phyloP scores from a whole-genome alignment of 2,113 vertebrate genomes.

The Rhea pennata region DNA sequence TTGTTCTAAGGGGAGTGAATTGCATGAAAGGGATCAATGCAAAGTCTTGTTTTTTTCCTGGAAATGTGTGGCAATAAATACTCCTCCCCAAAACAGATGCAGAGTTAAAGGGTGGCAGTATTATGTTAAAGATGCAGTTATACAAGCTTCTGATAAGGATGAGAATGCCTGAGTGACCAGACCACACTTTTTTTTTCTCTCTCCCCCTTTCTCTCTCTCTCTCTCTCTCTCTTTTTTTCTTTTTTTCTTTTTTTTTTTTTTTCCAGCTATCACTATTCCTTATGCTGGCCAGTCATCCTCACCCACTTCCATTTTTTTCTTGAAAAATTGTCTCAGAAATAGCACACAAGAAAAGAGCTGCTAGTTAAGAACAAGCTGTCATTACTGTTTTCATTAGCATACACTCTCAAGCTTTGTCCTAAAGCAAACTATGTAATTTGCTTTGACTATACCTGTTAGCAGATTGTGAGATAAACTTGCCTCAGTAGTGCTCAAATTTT shows the following conservation, averaged over 20 bases:
- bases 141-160: neutral
- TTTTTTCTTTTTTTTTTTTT: neutral
- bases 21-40: neutral
- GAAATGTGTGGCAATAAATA: neutral
- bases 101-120: neutral
- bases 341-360: neutral
- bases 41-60: neutral
- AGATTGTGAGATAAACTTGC: neutral
- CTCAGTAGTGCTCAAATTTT: neutral
- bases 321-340: neutral
- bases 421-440: neutral
- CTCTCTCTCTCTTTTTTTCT: neutral
- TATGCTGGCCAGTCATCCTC: neutral
- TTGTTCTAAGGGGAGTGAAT: neutral
- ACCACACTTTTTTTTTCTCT: neutral
- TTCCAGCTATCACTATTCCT: neutral
- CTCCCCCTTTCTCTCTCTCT: neutral
- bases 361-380: neutral
- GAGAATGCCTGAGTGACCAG: neutral
- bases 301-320: neutral
- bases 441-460: neutral
- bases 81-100: neutral
- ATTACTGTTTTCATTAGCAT: neutral
- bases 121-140: neutral
- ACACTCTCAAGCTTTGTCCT: neutral